A percentile compares a stretch with the other conserved stretches of the same genome.
These are phyloP conservation scores for Micoletzkya japonica DNA, from an alignment of 2,888 invertebrate genomes.

Conservation along the genomic window DNA sequence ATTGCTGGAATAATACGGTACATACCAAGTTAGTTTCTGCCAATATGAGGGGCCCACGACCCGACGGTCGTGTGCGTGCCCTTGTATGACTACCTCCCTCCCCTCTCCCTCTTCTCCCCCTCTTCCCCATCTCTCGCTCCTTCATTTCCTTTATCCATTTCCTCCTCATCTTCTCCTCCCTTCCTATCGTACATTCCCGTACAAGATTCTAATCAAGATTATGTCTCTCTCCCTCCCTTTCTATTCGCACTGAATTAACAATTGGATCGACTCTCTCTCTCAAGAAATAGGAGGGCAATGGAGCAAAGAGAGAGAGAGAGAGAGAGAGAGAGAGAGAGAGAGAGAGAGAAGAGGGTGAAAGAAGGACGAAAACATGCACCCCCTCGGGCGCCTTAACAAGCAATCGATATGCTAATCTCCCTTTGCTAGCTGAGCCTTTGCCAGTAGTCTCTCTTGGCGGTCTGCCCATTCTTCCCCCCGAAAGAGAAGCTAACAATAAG, in stretches of 20 bases:
- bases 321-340: conserved; percentile 14
- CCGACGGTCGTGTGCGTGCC: no score
- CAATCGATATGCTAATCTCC: no score
- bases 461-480: no score
- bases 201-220: no score
- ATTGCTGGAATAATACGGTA: no score
- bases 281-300: neutral
- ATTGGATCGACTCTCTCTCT: neutral
- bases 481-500: no score
- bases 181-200: neutral
- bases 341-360: neutral
- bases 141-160: neutral
- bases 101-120: neutral
- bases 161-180: neutral
- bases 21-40: no score
- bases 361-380: neutral
- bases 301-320: neutral
- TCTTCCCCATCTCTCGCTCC: neutral
- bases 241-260: no score
- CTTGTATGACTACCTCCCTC: neutral
- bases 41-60: no score
- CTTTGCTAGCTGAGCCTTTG: no score
- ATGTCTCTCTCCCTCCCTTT: no score
- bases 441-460: no score
- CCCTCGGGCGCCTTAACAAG: neutral